Percentiles rank a stretch among this genome's conserved stretches.
These are phyloP conservation scores for Phengaris arion DNA, from an alignment of 2,888 invertebrate species.

Conservation along the genomic window DNA sequence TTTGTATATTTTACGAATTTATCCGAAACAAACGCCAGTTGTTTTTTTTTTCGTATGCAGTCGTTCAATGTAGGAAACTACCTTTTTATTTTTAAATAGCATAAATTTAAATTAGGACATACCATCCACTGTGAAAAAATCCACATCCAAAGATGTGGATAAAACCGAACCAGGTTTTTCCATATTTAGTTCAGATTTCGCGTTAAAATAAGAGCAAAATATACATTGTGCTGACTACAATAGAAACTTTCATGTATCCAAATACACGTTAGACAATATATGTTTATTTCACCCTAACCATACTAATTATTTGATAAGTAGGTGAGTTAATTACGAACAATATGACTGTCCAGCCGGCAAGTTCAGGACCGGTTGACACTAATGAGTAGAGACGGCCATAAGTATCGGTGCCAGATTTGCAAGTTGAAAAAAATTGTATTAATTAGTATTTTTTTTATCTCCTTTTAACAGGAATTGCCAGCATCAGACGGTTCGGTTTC, in stretches of 20 bases:
- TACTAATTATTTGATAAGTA: neutral
- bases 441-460: too few relatives aligned
- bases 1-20: too few relatives aligned
- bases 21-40: neutral
- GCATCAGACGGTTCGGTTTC: too few relatives aligned
- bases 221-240: slow-evolving; percentile 3
- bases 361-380: too few relatives aligned
- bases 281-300: neutral
- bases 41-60: neutral
- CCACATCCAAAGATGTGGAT: too few relatives aligned
- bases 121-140: too few relatives aligned
- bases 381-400: too few relatives aligned
- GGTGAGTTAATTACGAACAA: neutral
- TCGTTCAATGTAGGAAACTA: neutral
- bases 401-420: too few relatives aligned
- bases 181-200: slow-evolving; percentile 13
- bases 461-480: too few relatives aligned
- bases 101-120: neutral
- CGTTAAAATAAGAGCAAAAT: slow-evolving; percentile 3
- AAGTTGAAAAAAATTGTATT: too few relatives aligned
- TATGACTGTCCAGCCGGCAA: too few relatives aligned
- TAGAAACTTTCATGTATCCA: slow-evolving; percentile 15
- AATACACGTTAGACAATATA: slow-evolving; percentile 8
- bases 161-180: slow-evolving; percentile 2
- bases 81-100: neutral